These are phyloP conservation scores for Antechinus flavipes DNA, from an alignment of 2,113 vertebrate species.

Conservation along the genomic window DNA sequence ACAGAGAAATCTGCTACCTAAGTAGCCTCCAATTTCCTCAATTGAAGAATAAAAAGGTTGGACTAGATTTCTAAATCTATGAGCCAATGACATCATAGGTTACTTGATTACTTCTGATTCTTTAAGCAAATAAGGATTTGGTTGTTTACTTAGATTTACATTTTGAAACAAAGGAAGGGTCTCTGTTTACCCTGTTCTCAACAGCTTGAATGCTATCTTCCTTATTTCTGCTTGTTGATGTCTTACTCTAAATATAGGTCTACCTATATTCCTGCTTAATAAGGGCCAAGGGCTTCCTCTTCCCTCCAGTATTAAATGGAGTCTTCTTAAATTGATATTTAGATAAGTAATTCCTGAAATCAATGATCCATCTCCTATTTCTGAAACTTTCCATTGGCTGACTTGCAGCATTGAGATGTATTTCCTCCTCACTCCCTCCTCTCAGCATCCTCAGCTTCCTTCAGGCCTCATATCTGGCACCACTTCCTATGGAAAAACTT, in stretches of 20 bases:
- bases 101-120: not conserved
- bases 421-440: not conserved
- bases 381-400: not conserved
- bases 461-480: not conserved
- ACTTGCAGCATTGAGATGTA: not conserved
- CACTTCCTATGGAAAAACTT: not conserved
- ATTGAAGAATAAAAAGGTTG: not conserved
- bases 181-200: not conserved
- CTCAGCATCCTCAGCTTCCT: not conserved
- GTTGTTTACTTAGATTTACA: not conserved
- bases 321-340: not conserved
- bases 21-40: not conserved
- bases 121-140: not conserved
- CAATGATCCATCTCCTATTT: not conserved
- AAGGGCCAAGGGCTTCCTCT: not conserved
- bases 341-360: not conserved
- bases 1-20: not conserved
- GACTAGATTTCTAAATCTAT: not conserved
- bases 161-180: not conserved
- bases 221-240: not conserved
- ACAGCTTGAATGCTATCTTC: not conserved
- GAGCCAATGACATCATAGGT: not conserved
- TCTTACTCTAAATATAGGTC: not conserved
- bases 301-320: not conserved
- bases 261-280: not conserved